Evolutionary conservation across 1,140 invertebrate species (phyloP).

Genomic region (Zaprionus gabonicus): DNA sequence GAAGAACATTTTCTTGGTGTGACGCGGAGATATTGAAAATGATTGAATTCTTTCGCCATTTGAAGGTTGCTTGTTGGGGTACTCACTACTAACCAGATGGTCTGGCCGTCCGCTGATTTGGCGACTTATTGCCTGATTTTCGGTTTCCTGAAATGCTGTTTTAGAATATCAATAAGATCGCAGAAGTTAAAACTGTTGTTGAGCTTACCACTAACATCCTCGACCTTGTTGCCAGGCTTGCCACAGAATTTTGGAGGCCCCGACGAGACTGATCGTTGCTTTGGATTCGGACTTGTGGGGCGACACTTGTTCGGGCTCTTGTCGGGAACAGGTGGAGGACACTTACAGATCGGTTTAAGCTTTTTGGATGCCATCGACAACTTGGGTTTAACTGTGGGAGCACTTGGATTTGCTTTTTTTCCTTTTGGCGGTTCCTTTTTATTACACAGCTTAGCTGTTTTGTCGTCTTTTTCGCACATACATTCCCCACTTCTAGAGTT

Average conservation of each 20-base stretch:
- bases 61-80: not conserved
- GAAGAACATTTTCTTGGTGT: conserved; percentile 17
- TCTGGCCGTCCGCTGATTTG: not conserved
- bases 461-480: not conserved
- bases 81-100: not conserved
- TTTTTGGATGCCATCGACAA: not conserved
- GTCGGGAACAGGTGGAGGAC: not conserved
- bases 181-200: not conserved
- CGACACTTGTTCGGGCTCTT: not conserved
- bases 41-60: not conserved
- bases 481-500: not conserved
- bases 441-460: not conserved
- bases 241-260: not conserved
- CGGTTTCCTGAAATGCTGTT: conserved; percentile 29
- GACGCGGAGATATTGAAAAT: conserved; percentile 25
- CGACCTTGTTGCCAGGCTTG: not conserved
- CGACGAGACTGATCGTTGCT: not conserved
- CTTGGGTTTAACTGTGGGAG: not conserved
- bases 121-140: not conserved
- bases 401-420: not conserved
- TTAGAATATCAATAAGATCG: conserved; percentile 34
- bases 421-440: not conserved
- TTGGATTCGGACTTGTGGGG: not conserved
- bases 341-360: conserved; percentile 1
- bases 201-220: conserved; percentile 33